phyloP scores from a whole-genome alignment of 2,113 vertebrate species.

The Seriola quinqueradiata region DNA sequence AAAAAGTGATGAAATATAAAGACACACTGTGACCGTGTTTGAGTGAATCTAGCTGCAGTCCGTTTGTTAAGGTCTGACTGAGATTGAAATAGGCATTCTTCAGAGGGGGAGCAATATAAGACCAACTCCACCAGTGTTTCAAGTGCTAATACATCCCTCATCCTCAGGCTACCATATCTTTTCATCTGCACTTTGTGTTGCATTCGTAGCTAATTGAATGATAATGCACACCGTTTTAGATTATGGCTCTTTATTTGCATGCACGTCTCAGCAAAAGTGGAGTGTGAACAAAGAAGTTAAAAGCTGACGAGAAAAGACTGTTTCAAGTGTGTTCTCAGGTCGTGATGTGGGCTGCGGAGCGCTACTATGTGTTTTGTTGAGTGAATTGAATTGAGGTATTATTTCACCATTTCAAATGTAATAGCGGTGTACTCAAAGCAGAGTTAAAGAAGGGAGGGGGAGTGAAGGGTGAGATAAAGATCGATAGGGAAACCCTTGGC shows the following conservation, averaged over 20 bases:
- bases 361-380: background rate
- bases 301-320: slow-evolving; percentile 20
- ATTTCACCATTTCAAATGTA: slow-evolving; percentile 34
- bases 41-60: slow-evolving; percentile 24
- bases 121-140: slow-evolving; percentile 23
- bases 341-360: background rate
- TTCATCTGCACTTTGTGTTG: slow-evolving; percentile 50
- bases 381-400: slow-evolving; percentile 12
- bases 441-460: slow-evolving; percentile 21
- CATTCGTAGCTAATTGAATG: slow-evolving; percentile 52
- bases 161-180: slow-evolving; percentile 28
- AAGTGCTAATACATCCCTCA: slow-evolving; percentile 43
- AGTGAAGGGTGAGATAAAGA: slow-evolving; percentile 16
- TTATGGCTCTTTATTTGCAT: slow-evolving; percentile 9
- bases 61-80: slow-evolving; percentile 26
- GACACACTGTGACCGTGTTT: background rate
- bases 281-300: slow-evolving; percentile 28
- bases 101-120: slow-evolving; percentile 36
- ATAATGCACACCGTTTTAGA: slow-evolving; percentile 40
- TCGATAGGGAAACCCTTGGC: slow-evolving; percentile 57
- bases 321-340: background rate
- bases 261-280: background rate
- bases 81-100: slow-evolving; percentile 43
- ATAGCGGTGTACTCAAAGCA: slow-evolving; percentile 10
- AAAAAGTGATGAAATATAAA: slow-evolving; percentile 25